A percentile compares a stretch with the other conserved stretches of the same genome.
These are phyloP conservation scores for Neogale vison DNA, from an alignment of 2,113 vertebrate genomes.

Conservation along the genomic window DNA sequence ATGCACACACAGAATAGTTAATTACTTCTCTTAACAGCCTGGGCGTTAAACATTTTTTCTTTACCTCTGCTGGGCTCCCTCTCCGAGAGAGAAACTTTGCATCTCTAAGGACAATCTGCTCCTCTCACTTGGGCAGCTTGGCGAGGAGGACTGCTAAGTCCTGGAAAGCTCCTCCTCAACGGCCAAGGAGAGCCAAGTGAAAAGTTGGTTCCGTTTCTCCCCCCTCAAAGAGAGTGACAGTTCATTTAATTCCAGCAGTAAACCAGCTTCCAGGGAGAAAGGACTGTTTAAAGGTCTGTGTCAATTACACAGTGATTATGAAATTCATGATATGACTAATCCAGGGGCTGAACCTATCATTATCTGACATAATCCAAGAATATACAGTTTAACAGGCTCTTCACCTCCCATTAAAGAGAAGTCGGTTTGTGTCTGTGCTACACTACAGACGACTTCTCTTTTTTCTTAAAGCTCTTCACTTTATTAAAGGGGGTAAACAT, in stretches of 20 bases:
- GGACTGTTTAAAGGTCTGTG: slow-evolving; percentile 62
- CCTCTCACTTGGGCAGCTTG: slow-evolving; percentile 1
- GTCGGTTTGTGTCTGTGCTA: background rate
- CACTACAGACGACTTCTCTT: background rate
- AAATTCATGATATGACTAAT: slow-evolving; percentile 74
- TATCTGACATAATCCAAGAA: slow-evolving; percentile 61
- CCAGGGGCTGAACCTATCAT: slow-evolving; percentile 63
- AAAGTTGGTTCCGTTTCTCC: slow-evolving; percentile 19
- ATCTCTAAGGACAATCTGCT: background rate
- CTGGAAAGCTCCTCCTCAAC: background rate
- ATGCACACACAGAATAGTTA: background rate
- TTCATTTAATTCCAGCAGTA: slow-evolving; percentile 59
- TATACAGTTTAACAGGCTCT: background rate
- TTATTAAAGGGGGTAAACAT: background rate
- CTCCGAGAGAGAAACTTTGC: background rate
- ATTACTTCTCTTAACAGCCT: background rate
- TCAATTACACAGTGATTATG: slow-evolving; percentile 68
- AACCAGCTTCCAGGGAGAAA: slow-evolving; percentile 64
- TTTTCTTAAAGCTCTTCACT: background rate
- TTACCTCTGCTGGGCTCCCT: background rate
- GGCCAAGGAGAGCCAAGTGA: slow-evolving; percentile 47
- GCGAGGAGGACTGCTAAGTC: background rate
- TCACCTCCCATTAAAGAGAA: slow-evolving; percentile 19
- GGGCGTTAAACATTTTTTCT: background rate
- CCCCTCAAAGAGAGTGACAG: background rate